phyloP scores from a whole-genome alignment of 2,113 vertebrate species.

The Neogobius melanostomus region DNA sequence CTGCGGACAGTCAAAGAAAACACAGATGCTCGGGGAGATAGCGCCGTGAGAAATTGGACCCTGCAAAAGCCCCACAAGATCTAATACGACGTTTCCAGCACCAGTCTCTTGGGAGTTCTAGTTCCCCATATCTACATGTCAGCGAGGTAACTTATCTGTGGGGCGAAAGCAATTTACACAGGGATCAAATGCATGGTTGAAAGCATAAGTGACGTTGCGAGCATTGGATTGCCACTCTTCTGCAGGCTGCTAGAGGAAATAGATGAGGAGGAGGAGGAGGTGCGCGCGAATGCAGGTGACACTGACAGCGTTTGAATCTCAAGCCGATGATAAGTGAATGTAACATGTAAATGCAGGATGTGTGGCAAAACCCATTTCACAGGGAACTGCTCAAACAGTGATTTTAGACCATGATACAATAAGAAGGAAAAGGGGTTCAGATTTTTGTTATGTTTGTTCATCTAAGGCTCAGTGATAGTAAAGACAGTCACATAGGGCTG shows the following conservation, averaged over 20 bases:
- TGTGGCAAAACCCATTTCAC: neutral
- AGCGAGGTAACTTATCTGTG: constrained; percentile 70
- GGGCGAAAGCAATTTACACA: constrained; percentile 71
- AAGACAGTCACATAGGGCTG: neutral
- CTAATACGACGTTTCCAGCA: constrained; percentile 70
- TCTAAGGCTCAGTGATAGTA: neutral
- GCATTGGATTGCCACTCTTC: constrained; percentile 52
- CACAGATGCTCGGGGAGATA: constrained; percentile 30
- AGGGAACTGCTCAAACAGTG: constrained; percentile 16
- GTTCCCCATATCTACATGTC: constrained; percentile 67
- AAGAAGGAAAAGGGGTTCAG: neutral
- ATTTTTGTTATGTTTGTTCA: neutral
- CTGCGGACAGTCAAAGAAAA: constrained; percentile 24
- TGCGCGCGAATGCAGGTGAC: constrained; percentile 42
- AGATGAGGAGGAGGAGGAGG: constrained; percentile 48
- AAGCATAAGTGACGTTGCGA: constrained; percentile 63
- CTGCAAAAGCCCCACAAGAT: constrained; percentile 52
- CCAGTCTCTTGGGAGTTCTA: constrained; percentile 57
- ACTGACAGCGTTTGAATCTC: constrained; percentile 47
- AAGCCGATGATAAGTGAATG: constrained; percentile 33
- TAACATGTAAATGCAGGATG: constrained; percentile 32
- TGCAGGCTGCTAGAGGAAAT: constrained; percentile 44
- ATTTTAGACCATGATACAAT: constrained; percentile 11
- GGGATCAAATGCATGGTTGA: constrained; percentile 70
- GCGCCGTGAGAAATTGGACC: constrained; percentile 50